Evolutionary conservation across 2,797 vertebrate species (phyloP), one percentile per base, ranked within the genome.

Genomic region (Enteromius radiatus): DNA sequence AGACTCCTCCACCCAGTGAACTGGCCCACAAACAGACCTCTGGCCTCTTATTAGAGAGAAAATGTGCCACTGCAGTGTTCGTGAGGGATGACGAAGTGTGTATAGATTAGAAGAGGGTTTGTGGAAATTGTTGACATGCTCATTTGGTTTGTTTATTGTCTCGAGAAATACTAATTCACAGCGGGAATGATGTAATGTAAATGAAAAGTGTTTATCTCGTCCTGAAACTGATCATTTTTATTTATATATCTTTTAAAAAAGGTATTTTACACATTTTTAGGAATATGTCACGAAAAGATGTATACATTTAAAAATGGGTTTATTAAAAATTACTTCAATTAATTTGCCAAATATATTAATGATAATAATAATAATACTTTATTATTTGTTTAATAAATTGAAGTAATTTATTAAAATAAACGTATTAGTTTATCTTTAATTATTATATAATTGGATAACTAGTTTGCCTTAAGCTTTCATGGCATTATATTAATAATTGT

Each of bases 11-110:
- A 67, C 33, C 49, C 26, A 41, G 71, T 28, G 65, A 41, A 77
- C 63, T 9, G 56, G 14, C 36, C 71, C 23, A 45, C 74, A 67
- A 61, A 77, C 47, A 65, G 33, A 78, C 59, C 75, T 78, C 38
- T 63, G 67, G 38, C 12, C 68, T 17, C 56, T 49, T 71, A 54
- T 73, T 17, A 71, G 65, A n/a, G 68, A 78, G 21, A 43, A 68
- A 54, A 26, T 80, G 68, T 80, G 59, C 26, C 70, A 64, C 56
- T 79, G 76, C 71, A 61, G 33, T 49, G 81, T 68, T 31, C 31
- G 28, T 49, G 23, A 43, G 70, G 49, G 76, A 74, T 68, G 64
- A 67, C 4, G 5, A 36, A 54, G 28, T 38, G 28, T 78, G 76
- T 33, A 33, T 33, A 49, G 75, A 65, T 36, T n/a, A n/a, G 28